Percentiles rank a stretch among this genome's conserved stretches.
These are phyloP conservation scores for Dendrolimus houi DNA, from an alignment of 2,888 invertebrate genomes.

Conservation along the genomic window DNA sequence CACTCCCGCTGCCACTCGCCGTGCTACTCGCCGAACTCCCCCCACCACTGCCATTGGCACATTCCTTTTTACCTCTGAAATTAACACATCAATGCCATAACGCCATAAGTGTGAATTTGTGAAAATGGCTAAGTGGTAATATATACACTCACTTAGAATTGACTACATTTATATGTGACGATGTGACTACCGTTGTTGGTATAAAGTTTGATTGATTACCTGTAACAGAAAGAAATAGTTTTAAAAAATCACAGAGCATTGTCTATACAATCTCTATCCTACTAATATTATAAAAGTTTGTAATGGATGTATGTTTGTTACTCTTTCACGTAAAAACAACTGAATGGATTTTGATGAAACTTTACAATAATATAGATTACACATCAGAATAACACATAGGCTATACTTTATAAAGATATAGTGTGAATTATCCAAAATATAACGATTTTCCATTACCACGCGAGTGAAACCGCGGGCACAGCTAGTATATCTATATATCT, in stretches of 20 bases:
- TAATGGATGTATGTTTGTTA: slow-evolving; percentile 2
- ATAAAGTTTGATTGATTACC: slow-evolving; percentile 71
- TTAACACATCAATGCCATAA: slow-evolving; percentile 5
- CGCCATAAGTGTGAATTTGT: neutral
- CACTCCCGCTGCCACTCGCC: slow-evolving; percentile 23
- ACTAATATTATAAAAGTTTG: neutral
- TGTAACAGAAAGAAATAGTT: slow-evolving; percentile 22
- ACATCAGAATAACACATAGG: no score
- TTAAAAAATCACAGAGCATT: no score
- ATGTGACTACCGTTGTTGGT: slow-evolving; percentile 71
- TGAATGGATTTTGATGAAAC: no score
- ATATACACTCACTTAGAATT: slow-evolving; percentile 71
- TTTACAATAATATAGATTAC: no score
- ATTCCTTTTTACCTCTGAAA: slow-evolving; percentile 63
- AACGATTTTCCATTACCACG: no score
- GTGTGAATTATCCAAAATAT: no score
- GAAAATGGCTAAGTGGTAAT: no score
- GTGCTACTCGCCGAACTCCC: slow-evolving; percentile 11
- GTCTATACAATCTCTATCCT: no score
- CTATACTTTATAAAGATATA: no score
- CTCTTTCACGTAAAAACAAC: no score
- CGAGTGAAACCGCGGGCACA: no score
- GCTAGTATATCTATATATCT: neutral
- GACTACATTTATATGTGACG: slow-evolving; percentile 72
- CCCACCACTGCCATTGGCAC: slow-evolving; percentile 26